These are phyloP conservation scores for Dasypogon diadema DNA, from an alignment of 2,888 invertebrate genomes.

Conservation along the genomic window DNA sequence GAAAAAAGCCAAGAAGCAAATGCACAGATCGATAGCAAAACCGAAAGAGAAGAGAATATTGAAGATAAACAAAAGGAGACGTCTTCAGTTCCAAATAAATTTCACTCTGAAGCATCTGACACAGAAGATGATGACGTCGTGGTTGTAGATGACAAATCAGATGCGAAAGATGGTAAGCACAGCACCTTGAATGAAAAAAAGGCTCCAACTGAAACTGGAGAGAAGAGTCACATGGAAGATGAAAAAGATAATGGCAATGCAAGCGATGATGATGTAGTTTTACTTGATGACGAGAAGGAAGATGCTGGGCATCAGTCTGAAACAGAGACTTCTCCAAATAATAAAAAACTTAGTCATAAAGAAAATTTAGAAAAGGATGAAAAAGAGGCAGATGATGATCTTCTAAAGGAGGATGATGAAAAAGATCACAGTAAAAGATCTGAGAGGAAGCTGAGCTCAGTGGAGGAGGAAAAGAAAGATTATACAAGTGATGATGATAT, in stretches of 20 bases:
- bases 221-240: neutral
- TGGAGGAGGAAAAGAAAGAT: neutral
- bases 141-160: slow-evolving; percentile 28
- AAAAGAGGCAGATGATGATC: no score
- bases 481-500: slow-evolving; percentile 12
- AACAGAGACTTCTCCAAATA: neutral
- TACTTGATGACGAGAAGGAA: slow-evolving; percentile 10
- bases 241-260: slow-evolving; percentile 1
- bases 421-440: neutral
- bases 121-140: slow-evolving; percentile 22
- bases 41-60: no score
- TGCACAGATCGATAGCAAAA: neutral
- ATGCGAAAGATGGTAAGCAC: neutral
- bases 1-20: neutral
- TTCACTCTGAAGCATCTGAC: neutral
- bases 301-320: neutral
- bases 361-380: neutral
- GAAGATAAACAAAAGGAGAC: no score
- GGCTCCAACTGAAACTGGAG: neutral
- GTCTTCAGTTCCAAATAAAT: no score
- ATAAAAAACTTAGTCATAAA: neutral
- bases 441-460: neutral
- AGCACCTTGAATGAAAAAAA: neutral
- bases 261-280: slow-evolving; percentile 34
- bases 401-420: neutral